Evolutionary conservation across 2,797 vertebrate genomes (phyloP), one percentile per base, ranked within the genome.

Genomic region (Hylomyscus alleni): DNA sequence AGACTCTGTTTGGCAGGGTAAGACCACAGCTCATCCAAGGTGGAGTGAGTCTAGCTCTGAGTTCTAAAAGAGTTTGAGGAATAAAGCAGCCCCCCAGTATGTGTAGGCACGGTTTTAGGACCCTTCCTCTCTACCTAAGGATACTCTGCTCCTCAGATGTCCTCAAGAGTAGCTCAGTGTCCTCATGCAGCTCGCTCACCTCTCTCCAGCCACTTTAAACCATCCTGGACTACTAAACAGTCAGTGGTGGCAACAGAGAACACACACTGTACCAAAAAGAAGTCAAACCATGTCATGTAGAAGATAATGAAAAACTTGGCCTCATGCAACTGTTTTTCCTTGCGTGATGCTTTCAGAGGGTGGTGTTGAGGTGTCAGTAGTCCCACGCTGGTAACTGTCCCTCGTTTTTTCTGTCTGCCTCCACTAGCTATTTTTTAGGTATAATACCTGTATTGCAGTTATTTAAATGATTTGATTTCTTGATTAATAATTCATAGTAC

Each of bases 1-100:
- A 99, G 98, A 99, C 99, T 67, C 98, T 99, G 3, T 99, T 99
- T 76, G 99, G 99, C 98, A 99, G 99, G 99, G 99, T 99, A 97
- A 99, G 99, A 50, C 62, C 0, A 0, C 1, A 2, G 9, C 37
- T 65, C 24, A 3, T 44, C 50, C 20, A 15, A 24, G 10, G 44
- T 5, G 26, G 44, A n/a, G 1, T 0, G 2, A 34, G 2, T 4
- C 2, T 50, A 3, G 40, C 62, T 31, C 17, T 26, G 29, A 17
- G 12, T 77, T 93, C 37, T 76, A 10, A 62, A 60, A 81, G 54
- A 76, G 31, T 47, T 17, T 83, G 78, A 83, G 12, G n/a, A 44
- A 54, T 34, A 24, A 56, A 52, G 6, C n/a, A 54, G 34, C 13
- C 14, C 14, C 14, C 13, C 11, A 6, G 20, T 80, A 10, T 40